Evolutionary conservation across 2,888 invertebrate species (phyloP).

Genomic region (Cryptus viduatorius): DNA sequence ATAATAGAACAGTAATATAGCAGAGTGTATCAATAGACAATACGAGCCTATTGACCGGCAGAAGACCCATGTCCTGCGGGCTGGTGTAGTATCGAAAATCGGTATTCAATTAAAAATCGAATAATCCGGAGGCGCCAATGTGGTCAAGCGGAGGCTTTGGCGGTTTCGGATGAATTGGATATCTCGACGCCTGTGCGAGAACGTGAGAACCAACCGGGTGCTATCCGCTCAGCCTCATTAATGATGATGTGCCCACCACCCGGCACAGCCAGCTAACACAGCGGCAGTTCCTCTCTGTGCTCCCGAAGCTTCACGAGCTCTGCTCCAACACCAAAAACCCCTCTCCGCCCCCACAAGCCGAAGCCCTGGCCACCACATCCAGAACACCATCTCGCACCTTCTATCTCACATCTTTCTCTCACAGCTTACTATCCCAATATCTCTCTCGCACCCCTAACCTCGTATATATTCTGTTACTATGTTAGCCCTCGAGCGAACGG

Average conservation of each 20-base stretch:
- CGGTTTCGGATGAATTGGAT: slow-evolving; percentile 78
- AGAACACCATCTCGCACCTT: slow-evolving; percentile 78
- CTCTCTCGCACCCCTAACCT: background rate
- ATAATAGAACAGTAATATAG: background rate
- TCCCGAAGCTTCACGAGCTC: slow-evolving; percentile 25
- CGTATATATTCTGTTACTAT: slow-evolving; percentile 26
- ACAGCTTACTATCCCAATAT: slow-evolving; percentile 81
- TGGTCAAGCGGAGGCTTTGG: slow-evolving; percentile 71
- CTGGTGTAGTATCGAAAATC: slow-evolving; percentile 62
- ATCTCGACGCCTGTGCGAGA: slow-evolving; percentile 81
- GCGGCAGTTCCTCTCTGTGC: slow-evolving; percentile 16
- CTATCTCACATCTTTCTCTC: slow-evolving; percentile 72
- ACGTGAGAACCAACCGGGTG: slow-evolving; percentile 82
- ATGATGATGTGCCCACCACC: slow-evolving; percentile 92
- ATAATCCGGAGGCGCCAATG: slow-evolving; percentile 69
- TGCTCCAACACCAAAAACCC: slow-evolving; percentile 45
- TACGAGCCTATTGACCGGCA: background rate
- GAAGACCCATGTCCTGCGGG: background rate
- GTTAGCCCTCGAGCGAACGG: background rate
- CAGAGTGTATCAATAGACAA: background rate
- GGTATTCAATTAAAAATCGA: slow-evolving; percentile 69
- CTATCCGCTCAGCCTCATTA: slow-evolving; percentile 88
- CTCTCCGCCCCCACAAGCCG: slow-evolving; percentile 52
- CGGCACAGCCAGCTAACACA: slow-evolving; percentile 85
- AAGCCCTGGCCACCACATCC: slow-evolving; percentile 70